phyloP scores from a whole-genome alignment of 1,140 invertebrate species.

The Dermatophagoides farinae region DNA sequence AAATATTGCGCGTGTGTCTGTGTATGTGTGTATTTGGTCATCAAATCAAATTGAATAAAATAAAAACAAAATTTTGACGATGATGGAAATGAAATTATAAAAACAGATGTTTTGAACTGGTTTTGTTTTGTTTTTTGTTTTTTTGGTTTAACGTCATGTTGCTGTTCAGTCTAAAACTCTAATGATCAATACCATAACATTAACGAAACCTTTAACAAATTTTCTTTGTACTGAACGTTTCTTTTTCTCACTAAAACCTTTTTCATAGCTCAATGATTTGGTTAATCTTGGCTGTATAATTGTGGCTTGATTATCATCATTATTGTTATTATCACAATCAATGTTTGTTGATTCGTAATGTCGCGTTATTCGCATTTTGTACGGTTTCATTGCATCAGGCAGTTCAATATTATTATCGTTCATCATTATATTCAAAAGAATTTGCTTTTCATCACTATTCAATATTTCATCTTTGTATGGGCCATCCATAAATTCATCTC shows the following conservation, averaged over 20 bases:
- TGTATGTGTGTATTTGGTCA: no score
- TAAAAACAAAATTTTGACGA: no score
- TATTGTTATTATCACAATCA: background rate
- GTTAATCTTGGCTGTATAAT: background rate
- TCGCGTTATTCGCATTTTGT: constrained; percentile 12
- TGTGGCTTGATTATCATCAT: background rate
- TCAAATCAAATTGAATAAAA: no score
- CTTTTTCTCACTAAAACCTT: constrained; percentile 6
- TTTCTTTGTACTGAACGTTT: constrained; percentile 18
- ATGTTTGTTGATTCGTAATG: background rate
- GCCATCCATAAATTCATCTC: constrained; percentile 35
- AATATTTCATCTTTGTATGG: constrained; percentile 27
- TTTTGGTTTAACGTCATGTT: no score
- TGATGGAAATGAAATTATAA: no score
- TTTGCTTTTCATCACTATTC: constrained; percentile 23
- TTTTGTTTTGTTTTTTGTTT: no score
- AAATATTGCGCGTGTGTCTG: no score
- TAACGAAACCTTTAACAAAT: constrained; percentile 17
- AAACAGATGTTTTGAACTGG: no score
- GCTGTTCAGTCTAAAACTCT: constrained; percentile 17
- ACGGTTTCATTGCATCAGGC: constrained; percentile 12
- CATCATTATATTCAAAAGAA: constrained; percentile 16
- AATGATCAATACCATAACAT: constrained; percentile 18
- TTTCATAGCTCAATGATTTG: background rate
- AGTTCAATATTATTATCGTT: constrained; percentile 3